Conservation (phyloP, 1,140 invertebrate genomes). For the Caenorhabditis remanei region DNA sequence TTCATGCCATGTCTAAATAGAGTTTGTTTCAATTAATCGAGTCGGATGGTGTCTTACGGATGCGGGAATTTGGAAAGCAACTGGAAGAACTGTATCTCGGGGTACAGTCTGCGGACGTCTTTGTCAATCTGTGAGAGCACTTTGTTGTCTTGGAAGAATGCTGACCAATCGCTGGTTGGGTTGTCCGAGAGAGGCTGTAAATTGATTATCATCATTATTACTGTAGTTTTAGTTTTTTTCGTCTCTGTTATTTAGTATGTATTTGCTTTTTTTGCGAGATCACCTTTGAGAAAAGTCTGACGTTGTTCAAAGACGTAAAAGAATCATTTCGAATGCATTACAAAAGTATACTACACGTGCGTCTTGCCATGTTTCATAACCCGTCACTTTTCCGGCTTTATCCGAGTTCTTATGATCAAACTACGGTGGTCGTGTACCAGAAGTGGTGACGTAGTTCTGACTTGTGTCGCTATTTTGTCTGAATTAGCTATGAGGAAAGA, state of each 20-base stretch:
- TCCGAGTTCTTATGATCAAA: conserved; percentile 16
- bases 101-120: conserved; percentile 79
- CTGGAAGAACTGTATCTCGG: conserved; percentile 81
- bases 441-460: background rate
- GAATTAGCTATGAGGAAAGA: conserved; percentile 34
- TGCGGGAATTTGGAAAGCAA: conserved; percentile 78
- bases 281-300: background rate
- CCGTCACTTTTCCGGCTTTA: background rate
- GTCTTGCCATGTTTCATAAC: background rate
- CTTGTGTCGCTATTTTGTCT: conserved; percentile 42
- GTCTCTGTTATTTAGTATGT: background rate
- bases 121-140: conserved; percentile 80
- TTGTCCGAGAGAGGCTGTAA: conserved; percentile 79
- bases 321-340: background rate
- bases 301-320: too few species aligned
- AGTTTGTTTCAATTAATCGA: background rate
- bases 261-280: background rate
- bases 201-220: background rate
- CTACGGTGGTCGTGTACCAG: background rate
- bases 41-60: conserved; percentile 51
- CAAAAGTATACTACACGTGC: conserved; percentile 1
- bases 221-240: background rate
- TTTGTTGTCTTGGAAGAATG: conserved; percentile 80
- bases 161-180: conserved; percentile 79
- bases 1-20: conserved; percentile 23